Percentiles rank a stretch among this genome's conserved stretches.
These are phyloP conservation scores for Elachura formosa DNA, from an alignment of 2,113 vertebrate species.

Conservation along the genomic window DNA sequence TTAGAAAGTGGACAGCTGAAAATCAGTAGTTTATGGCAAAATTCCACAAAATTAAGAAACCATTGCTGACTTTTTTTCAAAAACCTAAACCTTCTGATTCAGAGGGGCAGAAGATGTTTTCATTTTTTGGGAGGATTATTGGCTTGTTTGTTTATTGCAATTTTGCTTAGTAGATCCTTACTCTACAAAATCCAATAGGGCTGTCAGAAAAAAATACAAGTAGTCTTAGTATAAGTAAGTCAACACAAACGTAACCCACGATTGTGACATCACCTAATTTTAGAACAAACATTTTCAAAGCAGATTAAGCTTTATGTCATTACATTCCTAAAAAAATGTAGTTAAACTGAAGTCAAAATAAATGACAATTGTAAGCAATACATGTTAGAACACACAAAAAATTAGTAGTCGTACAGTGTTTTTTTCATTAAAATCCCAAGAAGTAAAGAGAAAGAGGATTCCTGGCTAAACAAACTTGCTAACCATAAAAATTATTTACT, in stretches of 20 bases:
- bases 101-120: rapidly evolving
- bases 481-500: background rate
- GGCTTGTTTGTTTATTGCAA: background rate
- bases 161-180: background rate
- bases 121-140: rapidly evolving
- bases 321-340: background rate
- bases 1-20: background rate
- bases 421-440: background rate
- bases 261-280: background rate
- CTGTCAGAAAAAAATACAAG: background rate
- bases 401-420: background rate
- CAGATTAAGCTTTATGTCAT: background rate
- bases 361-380: background rate
- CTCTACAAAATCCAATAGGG: background rate
- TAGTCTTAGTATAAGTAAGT: background rate
- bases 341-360: background rate
- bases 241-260: background rate
- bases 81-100: background rate
- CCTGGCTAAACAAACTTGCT: background rate
- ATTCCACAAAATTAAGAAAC: background rate
- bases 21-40: background rate
- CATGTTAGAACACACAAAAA: background rate
- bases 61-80: background rate
- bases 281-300: background rate
- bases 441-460: background rate